These are phyloP conservation scores for Copsychus sechellarum DNA, from an alignment of 2,113 vertebrate genomes.

Conservation along the genomic window DNA sequence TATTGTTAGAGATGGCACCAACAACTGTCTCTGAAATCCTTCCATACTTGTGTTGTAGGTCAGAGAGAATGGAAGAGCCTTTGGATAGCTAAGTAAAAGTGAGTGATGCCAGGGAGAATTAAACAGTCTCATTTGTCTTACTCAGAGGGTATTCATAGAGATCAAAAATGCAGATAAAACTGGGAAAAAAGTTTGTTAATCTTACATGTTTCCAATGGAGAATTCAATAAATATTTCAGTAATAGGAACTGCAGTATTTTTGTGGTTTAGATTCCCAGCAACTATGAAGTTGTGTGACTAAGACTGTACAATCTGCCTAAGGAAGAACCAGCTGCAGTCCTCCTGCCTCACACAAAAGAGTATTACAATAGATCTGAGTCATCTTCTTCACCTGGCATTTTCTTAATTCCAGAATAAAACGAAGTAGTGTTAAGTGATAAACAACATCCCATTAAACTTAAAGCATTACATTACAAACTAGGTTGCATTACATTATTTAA, in stretches of 20 bases:
- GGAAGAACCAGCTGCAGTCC: not conserved
- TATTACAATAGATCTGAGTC: not conserved
- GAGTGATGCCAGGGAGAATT: not conserved
- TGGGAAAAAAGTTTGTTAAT: not conserved
- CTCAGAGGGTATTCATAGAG: not conserved
- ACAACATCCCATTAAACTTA: not conserved
- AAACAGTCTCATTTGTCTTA: not conserved
- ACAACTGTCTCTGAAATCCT: not conserved
- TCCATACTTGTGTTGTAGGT: not conserved
- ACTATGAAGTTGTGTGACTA: not conserved
- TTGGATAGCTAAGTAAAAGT: not conserved
- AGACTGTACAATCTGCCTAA: not conserved
- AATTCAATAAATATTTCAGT: not conserved
- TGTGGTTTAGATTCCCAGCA: not conserved
- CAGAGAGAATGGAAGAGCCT: not conserved
- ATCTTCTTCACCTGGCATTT: not conserved
- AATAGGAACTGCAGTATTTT: not conserved
- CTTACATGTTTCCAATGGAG: not conserved
- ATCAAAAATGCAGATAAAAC: not conserved
- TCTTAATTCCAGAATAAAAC: not conserved
- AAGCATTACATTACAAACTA: not conserved
- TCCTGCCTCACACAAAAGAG: not conserved
- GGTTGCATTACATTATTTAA: not conserved
- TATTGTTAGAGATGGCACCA: not conserved
- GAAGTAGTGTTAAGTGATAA: not conserved